Base-by-base conservation (phyloP, 35 echinoderm and acorn worm species). In the Stichopus chloronotus region DNA sequence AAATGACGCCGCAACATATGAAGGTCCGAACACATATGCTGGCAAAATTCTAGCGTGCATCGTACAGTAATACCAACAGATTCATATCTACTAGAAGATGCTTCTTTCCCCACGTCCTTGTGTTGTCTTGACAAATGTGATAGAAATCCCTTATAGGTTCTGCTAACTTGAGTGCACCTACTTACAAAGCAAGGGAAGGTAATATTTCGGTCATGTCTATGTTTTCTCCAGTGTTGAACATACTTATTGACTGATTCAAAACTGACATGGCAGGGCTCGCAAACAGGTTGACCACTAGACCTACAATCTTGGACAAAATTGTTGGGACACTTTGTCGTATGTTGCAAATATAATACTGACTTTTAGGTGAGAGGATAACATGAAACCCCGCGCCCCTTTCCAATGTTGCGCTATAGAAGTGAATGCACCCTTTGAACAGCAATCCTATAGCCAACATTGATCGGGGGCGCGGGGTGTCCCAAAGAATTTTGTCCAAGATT, bases 101-200 rank as follows among this genome's bases (percentile, higher is more conserved):
- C n/a, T 55, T 58, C 63, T 88, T 58, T 8, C 20, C 63, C 7
- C 8, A 58, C 59, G 59, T 60, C 55, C 55, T 58, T 63, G 63
- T 88, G 86, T 13, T 59, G 57, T 88, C 86, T 88, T 59, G 55
- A 88, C 86, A 88, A 56, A 88, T 88, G 86, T 88, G 86, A 61
- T n/a, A 58, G n/a, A 61, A 61, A 63, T 88, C 86, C 86, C 63
- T 88, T 88, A 59, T 60, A 88, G 52, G 86, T 56, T 12, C 57
- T 9, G 43, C 86, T 61, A n/a, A 63, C 63, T 59, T 88, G 57
- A 21, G 63, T 22, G 57, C 57, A 88, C n/a, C 55, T 63, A 9
- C 57, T 58, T 30, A 61, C 19, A 25, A 63, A 58, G 63, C 86
- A 88, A 20, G 86, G 86, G 63, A 65, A 88, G 30, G 57, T 20